Percentiles rank a stretch among this genome's conserved stretches.
phyloP scores from a whole-genome alignment of 92 coral and sea anemone genomes.

The Nematostella vectensis region DNA sequence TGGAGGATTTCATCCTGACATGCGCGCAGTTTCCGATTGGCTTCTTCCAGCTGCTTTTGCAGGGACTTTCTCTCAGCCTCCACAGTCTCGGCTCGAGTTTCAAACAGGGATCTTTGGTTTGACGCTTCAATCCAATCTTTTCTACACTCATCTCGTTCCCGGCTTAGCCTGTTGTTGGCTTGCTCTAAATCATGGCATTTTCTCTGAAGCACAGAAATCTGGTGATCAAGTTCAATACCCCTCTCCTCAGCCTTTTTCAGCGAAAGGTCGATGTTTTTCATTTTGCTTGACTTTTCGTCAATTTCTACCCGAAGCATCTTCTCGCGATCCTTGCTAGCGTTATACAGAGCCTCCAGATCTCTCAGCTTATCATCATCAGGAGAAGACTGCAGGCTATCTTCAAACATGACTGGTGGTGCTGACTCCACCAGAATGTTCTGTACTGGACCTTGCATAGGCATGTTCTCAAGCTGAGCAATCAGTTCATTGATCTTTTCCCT shows the following conservation, averaged over 20 bases:
- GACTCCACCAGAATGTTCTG: conserved; percentile 32
- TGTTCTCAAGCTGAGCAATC: conserved; percentile 44
- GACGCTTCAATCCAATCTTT: conserved; percentile 51
- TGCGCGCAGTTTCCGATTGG: conserved; percentile 34
- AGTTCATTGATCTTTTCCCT: conserved; percentile 55
- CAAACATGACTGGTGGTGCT: conserved; percentile 41
- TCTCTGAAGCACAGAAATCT: conserved; percentile 40
- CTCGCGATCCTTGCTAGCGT: conserved; percentile 64
- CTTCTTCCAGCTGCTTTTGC: conserved; percentile 56
- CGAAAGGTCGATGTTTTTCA: conserved; percentile 32
- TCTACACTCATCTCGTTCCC: conserved; percentile 63
- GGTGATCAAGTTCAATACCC: conserved; percentile 46
- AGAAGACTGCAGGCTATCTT: conserved; percentile 3
- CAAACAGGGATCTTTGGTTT: conserved; percentile 40
- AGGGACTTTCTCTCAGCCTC: conserved; percentile 48
- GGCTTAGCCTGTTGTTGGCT: conserved; percentile 32
- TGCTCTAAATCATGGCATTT: conserved; percentile 53
- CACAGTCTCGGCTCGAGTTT: conserved; percentile 42
- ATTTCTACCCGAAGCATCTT: conserved; percentile 53
- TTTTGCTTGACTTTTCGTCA: conserved; percentile 22
- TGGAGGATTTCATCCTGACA: conserved; percentile 59
- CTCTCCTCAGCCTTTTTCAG: conserved; percentile 43
- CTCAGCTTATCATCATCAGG: conserved; percentile 51
- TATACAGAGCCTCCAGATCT: conserved; percentile 59
- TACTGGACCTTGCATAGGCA: conserved; percentile 10